These are phyloP conservation scores for Eutolmus rufibarbis DNA, from an alignment of 2,888 invertebrate genomes.

Conservation along the genomic window DNA sequence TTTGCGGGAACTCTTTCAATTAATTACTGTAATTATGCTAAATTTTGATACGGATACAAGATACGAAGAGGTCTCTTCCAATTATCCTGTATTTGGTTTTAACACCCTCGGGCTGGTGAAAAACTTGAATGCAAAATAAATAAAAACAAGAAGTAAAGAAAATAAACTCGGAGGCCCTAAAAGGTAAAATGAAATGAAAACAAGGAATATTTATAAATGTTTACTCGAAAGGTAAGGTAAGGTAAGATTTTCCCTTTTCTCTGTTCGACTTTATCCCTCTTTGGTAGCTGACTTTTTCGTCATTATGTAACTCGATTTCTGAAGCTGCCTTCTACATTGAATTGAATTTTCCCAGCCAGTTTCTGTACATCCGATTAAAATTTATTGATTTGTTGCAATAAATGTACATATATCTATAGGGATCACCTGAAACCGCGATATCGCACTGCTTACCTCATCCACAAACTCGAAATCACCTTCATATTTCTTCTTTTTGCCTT, in stretches of 20 bases:
- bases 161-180: neutral
- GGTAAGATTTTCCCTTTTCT: neutral
- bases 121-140: neutral
- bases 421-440: neutral
- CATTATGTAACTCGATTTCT: conserved; percentile 40
- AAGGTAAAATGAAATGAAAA: conserved; percentile 4
- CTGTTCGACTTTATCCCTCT: neutral
- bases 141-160: neutral
- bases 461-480: conserved; percentile 81
- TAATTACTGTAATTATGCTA: neutral
- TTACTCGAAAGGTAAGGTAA: conserved; percentile 4
- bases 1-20: neutral
- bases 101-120: neutral
- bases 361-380: conserved; percentile 24
- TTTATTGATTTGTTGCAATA: conserved; percentile 37
- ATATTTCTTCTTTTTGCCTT: conserved; percentile 73
- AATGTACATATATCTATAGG: neutral
- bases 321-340: neutral
- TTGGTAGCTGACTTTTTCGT: neutral
- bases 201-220: conserved; percentile 4
- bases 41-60: neutral
- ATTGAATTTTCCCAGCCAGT: neutral
- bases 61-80: neutral
- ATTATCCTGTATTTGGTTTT: neutral
- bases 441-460: conserved; percentile 70